Conservation (phyloP, 2,113 vertebrate species). For the Ptilonorhynchus violaceus region DNA sequence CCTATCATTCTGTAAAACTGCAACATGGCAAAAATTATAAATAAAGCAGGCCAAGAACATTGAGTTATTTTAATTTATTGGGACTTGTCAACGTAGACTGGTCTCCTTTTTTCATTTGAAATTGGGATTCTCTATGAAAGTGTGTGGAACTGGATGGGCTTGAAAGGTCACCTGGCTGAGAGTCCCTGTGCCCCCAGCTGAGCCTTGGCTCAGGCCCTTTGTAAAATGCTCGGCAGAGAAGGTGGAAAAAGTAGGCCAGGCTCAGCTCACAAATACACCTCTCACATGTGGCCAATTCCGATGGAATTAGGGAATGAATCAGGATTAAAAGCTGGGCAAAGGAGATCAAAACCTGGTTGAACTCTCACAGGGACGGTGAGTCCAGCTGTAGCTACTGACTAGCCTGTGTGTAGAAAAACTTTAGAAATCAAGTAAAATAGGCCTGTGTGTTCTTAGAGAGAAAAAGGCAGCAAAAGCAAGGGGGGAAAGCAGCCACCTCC, state of each 20-base stretch:
- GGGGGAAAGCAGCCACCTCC: background rate
- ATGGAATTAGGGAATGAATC: constrained; percentile 7
- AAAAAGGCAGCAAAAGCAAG: background rate
- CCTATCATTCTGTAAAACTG: background rate
- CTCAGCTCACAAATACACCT: constrained; percentile 38
- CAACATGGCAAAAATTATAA: background rate
- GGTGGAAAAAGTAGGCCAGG: constrained; percentile 37
- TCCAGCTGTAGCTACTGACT: constrained; percentile 10
- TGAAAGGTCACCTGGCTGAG: background rate
- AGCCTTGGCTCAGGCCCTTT: background rate
- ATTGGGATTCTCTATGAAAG: background rate
- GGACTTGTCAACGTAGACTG: background rate
- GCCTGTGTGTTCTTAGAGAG: background rate
- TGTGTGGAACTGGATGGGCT: background rate
- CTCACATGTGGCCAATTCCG: constrained; percentile 4
- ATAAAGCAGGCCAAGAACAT: background rate
- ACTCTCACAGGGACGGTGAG: background rate
- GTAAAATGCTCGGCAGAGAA: background rate
- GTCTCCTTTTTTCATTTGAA: background rate
- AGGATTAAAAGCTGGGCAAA: background rate
- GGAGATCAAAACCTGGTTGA: background rate
- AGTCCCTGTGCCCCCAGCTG: background rate
- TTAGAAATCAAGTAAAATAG: background rate
- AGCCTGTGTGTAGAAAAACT: background rate
- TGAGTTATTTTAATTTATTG: background rate